Evolutionary conservation across 2,888 invertebrate genomes (phyloP).

Genomic region (Pasiphila rectangulata): DNA sequence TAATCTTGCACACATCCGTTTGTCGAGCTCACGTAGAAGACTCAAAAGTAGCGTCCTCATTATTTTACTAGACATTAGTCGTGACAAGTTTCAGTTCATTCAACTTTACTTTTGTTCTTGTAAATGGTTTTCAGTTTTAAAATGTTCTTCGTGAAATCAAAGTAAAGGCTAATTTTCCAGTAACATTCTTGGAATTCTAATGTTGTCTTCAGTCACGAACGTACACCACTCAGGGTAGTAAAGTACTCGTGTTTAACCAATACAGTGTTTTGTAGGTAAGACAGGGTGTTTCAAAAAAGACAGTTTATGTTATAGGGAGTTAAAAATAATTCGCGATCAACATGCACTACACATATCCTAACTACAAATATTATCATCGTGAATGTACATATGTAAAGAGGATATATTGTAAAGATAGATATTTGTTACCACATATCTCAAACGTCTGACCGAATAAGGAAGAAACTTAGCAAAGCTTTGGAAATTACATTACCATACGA

Average conservation of each 20-base stretch:
- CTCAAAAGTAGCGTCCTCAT: too few species aligned
- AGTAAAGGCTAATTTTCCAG: slow-evolving; percentile 2
- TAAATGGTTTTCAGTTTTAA: neutral
- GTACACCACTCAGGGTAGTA: neutral
- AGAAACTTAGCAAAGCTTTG: too few species aligned
- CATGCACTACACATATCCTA: too few species aligned
- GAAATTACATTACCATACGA: too few species aligned
- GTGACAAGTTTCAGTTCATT: slow-evolving; percentile 1
- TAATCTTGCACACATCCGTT: too few species aligned
- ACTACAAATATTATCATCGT: too few species aligned
- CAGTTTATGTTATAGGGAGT: neutral
- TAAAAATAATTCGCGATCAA: too few species aligned
- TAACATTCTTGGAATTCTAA: slow-evolving; percentile 5
- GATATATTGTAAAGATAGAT: too few species aligned
- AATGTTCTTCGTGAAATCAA: slow-evolving; percentile 1
- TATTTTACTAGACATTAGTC: neutral
- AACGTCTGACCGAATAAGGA: too few species aligned
- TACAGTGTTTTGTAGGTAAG: neutral
- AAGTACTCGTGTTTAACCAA: neutral
- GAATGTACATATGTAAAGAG: too few species aligned
- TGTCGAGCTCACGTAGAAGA: too few species aligned
- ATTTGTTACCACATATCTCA: too few species aligned
- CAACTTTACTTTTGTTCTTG: neutral
- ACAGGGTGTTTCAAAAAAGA: neutral
- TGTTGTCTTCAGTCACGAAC: slow-evolving; percentile 8